A percentile compares a stretch with the other conserved stretches of the same genome.
Evolutionary conservation across 37 sponge, comb jelly and placozoan species (phyloP).

Genomic region (Sycon ciliatum): DNA sequence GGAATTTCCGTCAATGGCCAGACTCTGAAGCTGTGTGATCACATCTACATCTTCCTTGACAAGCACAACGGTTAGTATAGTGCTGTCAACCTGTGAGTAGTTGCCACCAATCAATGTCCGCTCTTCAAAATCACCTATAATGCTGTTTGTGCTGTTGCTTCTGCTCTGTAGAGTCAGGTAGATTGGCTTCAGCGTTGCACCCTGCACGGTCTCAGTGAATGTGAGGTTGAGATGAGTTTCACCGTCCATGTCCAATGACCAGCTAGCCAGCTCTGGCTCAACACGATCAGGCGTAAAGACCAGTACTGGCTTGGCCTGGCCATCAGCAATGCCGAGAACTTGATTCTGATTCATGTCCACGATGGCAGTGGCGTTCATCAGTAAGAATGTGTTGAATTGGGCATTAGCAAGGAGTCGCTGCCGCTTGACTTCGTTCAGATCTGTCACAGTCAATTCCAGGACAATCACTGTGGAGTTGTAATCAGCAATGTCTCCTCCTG

Average conservation of each 20-base stretch:
- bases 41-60: constrained; percentile 52
- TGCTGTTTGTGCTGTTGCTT: constrained; percentile 30
- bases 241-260: constrained; percentile 13
- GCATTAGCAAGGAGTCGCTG: constrained; percentile 42
- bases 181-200: constrained; percentile 39
- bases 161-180: constrained; percentile 47
- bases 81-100: constrained; percentile 31
- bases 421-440: constrained; percentile 65
- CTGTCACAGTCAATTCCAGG: constrained; percentile 36
- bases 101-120: neutral
- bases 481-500: too few species aligned
- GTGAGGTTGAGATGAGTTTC: too few species aligned
- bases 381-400: constrained; percentile 27
- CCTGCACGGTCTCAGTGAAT: constrained; percentile 65
- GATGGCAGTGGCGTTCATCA: constrained; percentile 23
- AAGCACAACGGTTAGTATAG: constrained; percentile 51
- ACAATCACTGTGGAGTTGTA: too few species aligned
- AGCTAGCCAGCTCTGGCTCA: constrained; percentile 13
- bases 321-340: constrained; percentile 13
- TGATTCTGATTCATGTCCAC: constrained; percentile 51
- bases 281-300: constrained; percentile 14
- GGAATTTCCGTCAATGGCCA: constrained; percentile 37
- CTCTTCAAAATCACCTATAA: too few species aligned
- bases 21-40: constrained; percentile 53
- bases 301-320: neutral